These are phyloP conservation scores for Harmothoe impar DNA, from an alignment of 2,888 invertebrate species.

Conservation along the genomic window DNA sequence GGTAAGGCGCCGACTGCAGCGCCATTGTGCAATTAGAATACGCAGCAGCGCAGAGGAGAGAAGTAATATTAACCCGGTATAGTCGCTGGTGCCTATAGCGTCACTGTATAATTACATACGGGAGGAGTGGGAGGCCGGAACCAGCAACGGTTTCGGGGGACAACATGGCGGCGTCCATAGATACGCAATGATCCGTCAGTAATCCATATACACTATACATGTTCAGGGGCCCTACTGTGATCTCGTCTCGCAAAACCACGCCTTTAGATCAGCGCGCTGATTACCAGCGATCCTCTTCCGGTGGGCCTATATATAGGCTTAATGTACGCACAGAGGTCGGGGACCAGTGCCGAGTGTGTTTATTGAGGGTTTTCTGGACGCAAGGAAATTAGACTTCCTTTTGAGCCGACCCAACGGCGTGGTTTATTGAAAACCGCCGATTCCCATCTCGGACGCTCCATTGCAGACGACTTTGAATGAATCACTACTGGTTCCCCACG, in stretches of 20 bases:
- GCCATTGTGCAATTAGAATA: no score
- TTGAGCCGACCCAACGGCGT: slow-evolving; percentile 34
- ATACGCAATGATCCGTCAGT: no score
- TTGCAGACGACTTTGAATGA: slow-evolving; percentile 29
- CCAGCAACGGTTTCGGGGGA: no score
- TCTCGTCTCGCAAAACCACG: slow-evolving; percentile 36
- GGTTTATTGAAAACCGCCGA: slow-evolving; percentile 49
- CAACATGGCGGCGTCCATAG: no score
- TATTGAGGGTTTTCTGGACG: slow-evolving; percentile 38
- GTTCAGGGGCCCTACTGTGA: not conserved
- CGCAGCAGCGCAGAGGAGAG: no score
- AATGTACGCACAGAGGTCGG: not conserved
- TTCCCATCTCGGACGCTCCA: slow-evolving; percentile 36
- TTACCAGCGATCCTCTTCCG: not conserved
- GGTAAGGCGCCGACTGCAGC: no score
- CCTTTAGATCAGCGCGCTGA: slow-evolving; percentile 22
- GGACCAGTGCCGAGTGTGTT: not conserved
- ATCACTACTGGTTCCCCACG: slow-evolving; percentile 41
- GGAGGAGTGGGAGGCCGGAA: no score
- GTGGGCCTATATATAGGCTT: not conserved
- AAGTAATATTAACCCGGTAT: no score
- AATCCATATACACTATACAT: slow-evolving; percentile 3
- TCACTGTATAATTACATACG: no score
- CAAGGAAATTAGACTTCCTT: slow-evolving; percentile 53
- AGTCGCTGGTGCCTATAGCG: no score